These are phyloP conservation scores for Eulithis prunata DNA, from an alignment of 2,888 invertebrate species.

Conservation along the genomic window DNA sequence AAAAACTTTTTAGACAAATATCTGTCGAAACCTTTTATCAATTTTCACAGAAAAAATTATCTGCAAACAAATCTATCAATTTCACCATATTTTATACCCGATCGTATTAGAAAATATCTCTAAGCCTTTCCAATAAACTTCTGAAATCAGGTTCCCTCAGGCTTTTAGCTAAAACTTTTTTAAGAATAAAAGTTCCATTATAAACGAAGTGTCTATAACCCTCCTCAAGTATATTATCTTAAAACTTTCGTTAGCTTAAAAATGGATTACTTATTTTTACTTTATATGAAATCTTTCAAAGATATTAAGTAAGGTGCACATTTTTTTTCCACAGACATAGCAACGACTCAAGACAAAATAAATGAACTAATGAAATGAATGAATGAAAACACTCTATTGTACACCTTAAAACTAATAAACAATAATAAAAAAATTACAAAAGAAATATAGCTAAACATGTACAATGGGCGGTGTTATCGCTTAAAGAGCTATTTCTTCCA, in stretches of 20 bases:
- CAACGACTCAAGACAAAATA: no score
- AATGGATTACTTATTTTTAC: constrained; percentile 3
- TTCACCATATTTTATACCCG: constrained; percentile 4
- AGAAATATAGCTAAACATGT: no score
- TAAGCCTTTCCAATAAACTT: constrained; percentile 20
- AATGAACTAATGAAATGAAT: no score
- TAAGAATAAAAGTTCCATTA: constrained; percentile 24
- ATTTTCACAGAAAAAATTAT: neutral
- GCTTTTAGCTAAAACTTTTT: constrained; percentile 22
- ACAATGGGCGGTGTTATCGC: no score
- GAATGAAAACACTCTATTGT: no score
- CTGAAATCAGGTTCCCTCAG: constrained; percentile 8
- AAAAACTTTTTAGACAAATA: neutral
- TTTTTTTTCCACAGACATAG: no score
- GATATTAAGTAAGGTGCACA: no score
- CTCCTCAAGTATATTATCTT: constrained; percentile 6
- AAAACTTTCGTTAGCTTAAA: constrained; percentile 2
- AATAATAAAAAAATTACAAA: no score
- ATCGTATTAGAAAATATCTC: constrained; percentile 21
- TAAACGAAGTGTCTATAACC: constrained; percentile 13
- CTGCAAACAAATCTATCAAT: neutral
- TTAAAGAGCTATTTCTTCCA: no score
- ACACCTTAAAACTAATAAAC: no score
- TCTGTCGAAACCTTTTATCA: neutral
- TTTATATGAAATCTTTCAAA: no score